Percentiles rank a stretch among this genome's conserved stretches.
Evolutionary conservation across 1,140 invertebrate genomes (phyloP).

Genomic region (Atta cephalotes): DNA sequence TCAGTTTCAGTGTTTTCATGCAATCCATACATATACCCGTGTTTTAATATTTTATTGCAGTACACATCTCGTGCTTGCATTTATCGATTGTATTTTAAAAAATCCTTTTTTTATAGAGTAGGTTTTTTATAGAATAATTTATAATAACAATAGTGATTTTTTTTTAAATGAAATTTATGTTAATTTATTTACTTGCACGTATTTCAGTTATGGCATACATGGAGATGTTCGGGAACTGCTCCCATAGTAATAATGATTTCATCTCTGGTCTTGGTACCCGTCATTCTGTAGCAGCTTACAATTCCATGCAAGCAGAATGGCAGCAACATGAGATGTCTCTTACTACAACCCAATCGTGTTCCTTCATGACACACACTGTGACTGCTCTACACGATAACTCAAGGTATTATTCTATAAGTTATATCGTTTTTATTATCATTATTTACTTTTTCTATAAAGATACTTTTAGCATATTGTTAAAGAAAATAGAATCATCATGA

Average conservation of each 20-base stretch:
- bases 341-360: constrained; percentile 88
- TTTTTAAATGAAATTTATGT: background rate
- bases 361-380: constrained; percentile 86
- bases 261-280: constrained; percentile 87
- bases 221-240: constrained; percentile 97
- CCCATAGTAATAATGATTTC: constrained; percentile 91
- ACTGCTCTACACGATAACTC: constrained; percentile 83
- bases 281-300: constrained; percentile 94
- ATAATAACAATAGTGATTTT: constrained; percentile 33
- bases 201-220: constrained; percentile 97
- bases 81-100: constrained; percentile 48
- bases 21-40: constrained; percentile 50
- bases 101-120: constrained; percentile 54
- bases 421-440: constrained; percentile 5
- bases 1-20: constrained; percentile 70
- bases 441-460: background rate
- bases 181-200: constrained; percentile 54
- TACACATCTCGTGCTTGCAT: constrained; percentile 66
- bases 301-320: constrained; percentile 90
- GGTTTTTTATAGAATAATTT: constrained; percentile 60
- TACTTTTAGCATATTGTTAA: constrained; percentile 4
- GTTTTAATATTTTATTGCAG: constrained; percentile 68
- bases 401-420: constrained; percentile 75
- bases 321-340: constrained; percentile 88
- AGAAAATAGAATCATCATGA: background rate